Evolutionary conservation across 2,888 invertebrate genomes (phyloP), one percentile per base, ranked within the genome.

Genomic region (Sphaerophoria taeniata): DNA sequence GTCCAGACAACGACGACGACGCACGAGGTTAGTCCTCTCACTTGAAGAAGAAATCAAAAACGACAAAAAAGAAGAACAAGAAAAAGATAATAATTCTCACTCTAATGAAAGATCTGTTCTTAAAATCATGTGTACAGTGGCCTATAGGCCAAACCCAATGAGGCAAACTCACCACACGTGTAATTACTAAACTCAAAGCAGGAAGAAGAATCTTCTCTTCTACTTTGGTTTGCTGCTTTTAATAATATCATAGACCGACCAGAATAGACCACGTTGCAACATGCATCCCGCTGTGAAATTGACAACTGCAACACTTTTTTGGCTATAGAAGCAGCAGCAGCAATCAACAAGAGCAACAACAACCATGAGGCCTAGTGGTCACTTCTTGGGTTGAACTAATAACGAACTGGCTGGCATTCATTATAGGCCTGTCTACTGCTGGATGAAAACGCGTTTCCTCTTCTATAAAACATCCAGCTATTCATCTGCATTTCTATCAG

Each of bases 231-330:
- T 24, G 24, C 24, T 56, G 53, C 72, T 77, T 78, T 74, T 83
- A 83, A 83, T 83, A 78, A 78, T 45, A 60, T 67, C 79, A 67
- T 71, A 79, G 60, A 56, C 47, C 34, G 53, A 24, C 56, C 24
- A 65, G 33, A 55, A 49, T 36, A 34, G 53, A 24, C 56, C 24
- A 65, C 14, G 39, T 53, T 80, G 67, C 58, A 65, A 45, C 51
- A 70, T 70, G 84, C 60, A 72, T 76, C 69, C 81, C 81, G 77
- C 85, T 61, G 85, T 81, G 85, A 85, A 85, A 85, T 85, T 85
- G 85, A 85, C 85, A 85, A 85, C 81, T 81, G 81, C 85, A 85
- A 85, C 85, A 85, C 85, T 81, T 85, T 77, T 81, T 81, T 51
- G 61, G 55, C 16, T 43, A 67, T 51, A 55, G 61, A 39, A 51